A percentile compares a stretch with the other conserved stretches of the same genome.
These are phyloP conservation scores for Lobophora halterata DNA, from an alignment of 2,888 invertebrate species.

Conservation along the genomic window DNA sequence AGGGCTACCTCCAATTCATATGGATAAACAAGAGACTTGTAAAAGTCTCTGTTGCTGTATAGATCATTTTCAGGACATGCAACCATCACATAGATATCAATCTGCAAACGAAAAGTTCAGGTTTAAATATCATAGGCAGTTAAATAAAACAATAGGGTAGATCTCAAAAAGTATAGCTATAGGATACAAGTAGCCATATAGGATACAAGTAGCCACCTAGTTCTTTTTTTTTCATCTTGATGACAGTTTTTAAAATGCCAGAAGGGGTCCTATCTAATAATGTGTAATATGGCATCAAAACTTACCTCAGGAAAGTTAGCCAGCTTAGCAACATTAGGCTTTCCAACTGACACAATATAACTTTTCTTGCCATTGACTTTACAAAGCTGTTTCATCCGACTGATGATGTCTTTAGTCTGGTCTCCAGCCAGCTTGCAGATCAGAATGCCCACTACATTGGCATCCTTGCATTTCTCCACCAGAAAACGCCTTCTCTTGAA, in stretches of 20 bases:
- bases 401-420: slow-evolving; percentile 87
- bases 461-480: slow-evolving; percentile 95
- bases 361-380: slow-evolving; percentile 90
- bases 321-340: slow-evolving; percentile 95
- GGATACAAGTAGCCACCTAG: too few species aligned
- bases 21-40: slow-evolving; percentile 94
- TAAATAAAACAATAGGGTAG: too few species aligned
- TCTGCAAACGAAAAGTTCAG: slow-evolving; percentile 72
- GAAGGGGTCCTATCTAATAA: too few species aligned
- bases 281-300: too few species aligned
- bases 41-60: slow-evolving; percentile 91
- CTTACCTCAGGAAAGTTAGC: slow-evolving; percentile 94
- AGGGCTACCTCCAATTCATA: slow-evolving; percentile 94
- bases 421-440: slow-evolving; percentile 94
- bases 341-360: slow-evolving; percentile 96
- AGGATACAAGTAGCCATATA: too few species aligned
- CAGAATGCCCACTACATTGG: slow-evolving; percentile 91
- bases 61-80: slow-evolving; percentile 95
- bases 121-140: too few species aligned
- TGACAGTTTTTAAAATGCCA: too few species aligned
- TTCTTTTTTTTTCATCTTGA: too few species aligned
- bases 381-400: slow-evolving; percentile 86
- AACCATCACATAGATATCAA: slow-evolving; percentile 95
- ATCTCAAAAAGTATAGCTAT: too few species aligned
- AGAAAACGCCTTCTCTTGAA: slow-evolving; percentile 91